phyloP scores from a whole-genome alignment of 35 echinoderm and acorn worm species.

The Diadema setosum region DNA sequence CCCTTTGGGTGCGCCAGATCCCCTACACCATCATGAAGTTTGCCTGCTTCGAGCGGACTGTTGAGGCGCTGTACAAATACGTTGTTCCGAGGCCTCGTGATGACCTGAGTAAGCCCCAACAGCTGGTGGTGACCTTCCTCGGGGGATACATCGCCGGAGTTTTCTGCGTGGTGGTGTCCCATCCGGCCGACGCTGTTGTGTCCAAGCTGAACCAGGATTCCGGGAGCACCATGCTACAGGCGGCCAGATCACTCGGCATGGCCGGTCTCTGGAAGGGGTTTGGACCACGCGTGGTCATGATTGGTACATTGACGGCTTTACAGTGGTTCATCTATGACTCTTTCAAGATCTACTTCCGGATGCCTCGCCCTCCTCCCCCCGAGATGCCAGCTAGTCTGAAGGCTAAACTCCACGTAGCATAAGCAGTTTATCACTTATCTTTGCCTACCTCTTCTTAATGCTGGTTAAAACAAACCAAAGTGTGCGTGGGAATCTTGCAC shows the following conservation, averaged over 20 bases:
- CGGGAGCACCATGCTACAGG: slow-evolving; percentile 70
- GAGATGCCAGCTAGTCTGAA: slow-evolving; percentile 93
- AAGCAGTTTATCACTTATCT: no score
- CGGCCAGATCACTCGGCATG: slow-evolving; percentile 79
- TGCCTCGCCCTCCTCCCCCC: slow-evolving; percentile 98
- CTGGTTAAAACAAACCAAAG: no score
- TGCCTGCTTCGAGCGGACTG: slow-evolving; percentile 96
- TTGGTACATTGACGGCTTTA: slow-evolving; percentile 97
- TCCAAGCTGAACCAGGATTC: slow-evolving; percentile 84
- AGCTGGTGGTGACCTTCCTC: slow-evolving; percentile 89
- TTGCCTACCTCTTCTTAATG: no score
- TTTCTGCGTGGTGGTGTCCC: slow-evolving; percentile 92
- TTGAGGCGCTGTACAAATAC: slow-evolving; percentile 90
- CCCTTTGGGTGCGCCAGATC: slow-evolving; percentile 91
- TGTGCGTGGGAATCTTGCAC: no score
- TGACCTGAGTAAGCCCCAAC: slow-evolving; percentile 82
- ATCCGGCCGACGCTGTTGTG: slow-evolving; percentile 92
- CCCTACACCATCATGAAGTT: slow-evolving; percentile 99
- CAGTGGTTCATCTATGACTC: slow-evolving; percentile 99
- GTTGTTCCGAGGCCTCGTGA: slow-evolving; percentile 86
- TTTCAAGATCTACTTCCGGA: slow-evolving; percentile 96
- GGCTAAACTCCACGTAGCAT: slow-evolving; percentile 57
- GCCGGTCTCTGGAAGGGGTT: slow-evolving; percentile 97
- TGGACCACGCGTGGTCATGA: slow-evolving; percentile 94
- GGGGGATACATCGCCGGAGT: slow-evolving; percentile 98